Evolutionary conservation across 2,113 vertebrate species (phyloP), one percentile per base, ranked within the genome.

Genomic region (Pampusana beccarii): DNA sequence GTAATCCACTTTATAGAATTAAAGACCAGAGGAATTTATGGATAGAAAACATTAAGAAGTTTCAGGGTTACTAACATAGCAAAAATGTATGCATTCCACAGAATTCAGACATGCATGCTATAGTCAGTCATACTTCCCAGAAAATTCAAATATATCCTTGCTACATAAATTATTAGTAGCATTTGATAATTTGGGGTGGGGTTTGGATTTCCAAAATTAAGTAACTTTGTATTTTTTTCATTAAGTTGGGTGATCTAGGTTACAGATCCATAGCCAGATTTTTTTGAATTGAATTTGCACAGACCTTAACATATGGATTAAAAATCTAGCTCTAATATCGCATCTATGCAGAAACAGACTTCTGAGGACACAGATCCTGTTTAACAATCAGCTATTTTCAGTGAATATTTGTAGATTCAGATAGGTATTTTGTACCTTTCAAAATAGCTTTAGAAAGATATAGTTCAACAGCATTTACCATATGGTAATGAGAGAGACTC

Each of bases 301-400:
- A 79, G 36, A 54, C 21, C 5, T 85, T 90, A 84, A 73, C 4
- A 2, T 48, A 33, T 25, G 42, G 25, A 62, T 36, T 78, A 61
- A 86, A 84, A 81, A 50, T 7, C 6, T 51, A 53, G 29, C 12
- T 61, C 23, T 67, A 70, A 11, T 31, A 40, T 10, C 44, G 31
- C 4, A 18, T 16, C 46, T 4, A 40, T 15, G 11, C n/a, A 80
- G 58, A 65, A 86, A 61, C 0, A 0, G 34, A 62, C 84, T 89
- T 89, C 60, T 65, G 69, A 79, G 48, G 21, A 67, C 11, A 23
- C 7, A 65, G 16, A 87, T 58, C 25, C 50, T 36, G 4, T 42
- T 34, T 57, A 70, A 48, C 20, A 29, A 38, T 19, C 40, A 50
- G 6, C 20, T 54, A 2, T 23, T 73, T 88, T 91, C 60, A 53